A percentile compares a stretch with the other conserved stretches of the same genome.
phyloP scores from a whole-genome alignment of 1,140 invertebrate genomes.

The Drosophila insularis region DNA sequence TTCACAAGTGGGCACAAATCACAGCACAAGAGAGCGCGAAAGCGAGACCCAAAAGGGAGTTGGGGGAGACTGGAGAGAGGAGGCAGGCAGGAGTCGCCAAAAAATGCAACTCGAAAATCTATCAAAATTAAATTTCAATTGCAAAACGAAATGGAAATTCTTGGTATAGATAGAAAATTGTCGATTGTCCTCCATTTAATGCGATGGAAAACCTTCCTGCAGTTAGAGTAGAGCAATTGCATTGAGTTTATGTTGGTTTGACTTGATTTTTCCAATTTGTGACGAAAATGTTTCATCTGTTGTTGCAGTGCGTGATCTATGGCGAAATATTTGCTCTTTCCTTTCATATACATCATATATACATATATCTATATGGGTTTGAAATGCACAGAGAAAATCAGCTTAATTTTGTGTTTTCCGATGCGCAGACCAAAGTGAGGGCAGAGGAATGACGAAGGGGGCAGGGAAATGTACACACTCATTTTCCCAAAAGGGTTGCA shows the following conservation, averaged over 20 bases:
- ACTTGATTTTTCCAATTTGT: slow-evolving; percentile 5
- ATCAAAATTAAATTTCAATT: slow-evolving; percentile 72
- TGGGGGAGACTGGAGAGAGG: neutral
- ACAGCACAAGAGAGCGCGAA: slow-evolving; percentile 10
- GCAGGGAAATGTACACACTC: neutral
- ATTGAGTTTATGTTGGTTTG: neutral
- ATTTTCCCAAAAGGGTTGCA: slow-evolving; percentile 4
- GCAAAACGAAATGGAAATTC: slow-evolving; percentile 37
- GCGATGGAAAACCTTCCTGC: neutral
- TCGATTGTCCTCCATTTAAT: neutral
- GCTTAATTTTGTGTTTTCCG: slow-evolving; percentile 50
- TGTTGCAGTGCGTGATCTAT: neutral
- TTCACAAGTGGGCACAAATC: slow-evolving; percentile 38
- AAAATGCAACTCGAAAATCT: slow-evolving; percentile 51
- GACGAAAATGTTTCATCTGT: neutral
- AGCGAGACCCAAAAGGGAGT: neutral
- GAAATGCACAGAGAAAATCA: slow-evolving; percentile 34
- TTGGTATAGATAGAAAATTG: slow-evolving; percentile 7
- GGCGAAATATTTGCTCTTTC: slow-evolving; percentile 6
- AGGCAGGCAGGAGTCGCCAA: neutral
- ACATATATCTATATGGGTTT: slow-evolving; percentile 36
- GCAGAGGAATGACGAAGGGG: too few relatives aligned
- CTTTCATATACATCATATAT: neutral
- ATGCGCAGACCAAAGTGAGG: slow-evolving; percentile 4
- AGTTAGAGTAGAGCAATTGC: neutral